Conservation (phyloP, 2,113 vertebrate genomes). For the Himantopus leucocephalus region DNA sequence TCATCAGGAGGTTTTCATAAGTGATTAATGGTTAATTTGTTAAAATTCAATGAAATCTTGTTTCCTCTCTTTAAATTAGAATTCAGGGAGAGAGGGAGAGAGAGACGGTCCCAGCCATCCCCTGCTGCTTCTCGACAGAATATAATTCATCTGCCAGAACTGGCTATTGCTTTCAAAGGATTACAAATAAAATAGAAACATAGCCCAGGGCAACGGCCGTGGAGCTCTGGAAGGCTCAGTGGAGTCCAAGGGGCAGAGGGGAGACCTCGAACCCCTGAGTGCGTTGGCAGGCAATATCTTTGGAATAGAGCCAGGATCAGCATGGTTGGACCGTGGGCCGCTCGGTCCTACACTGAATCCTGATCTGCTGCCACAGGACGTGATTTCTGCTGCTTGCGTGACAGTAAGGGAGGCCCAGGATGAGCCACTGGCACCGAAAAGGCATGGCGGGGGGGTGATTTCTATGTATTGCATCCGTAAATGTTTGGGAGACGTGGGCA, state of each 20-base stretch:
- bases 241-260: conserved; percentile 11
- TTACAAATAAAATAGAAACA: conserved; percentile 62
- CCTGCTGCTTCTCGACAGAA: conserved; percentile 58
- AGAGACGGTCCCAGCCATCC: conserved; percentile 37
- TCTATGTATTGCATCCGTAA: rapidly evolving
- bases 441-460: not conserved
- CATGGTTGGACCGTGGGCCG: not conserved
- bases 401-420: not conserved
- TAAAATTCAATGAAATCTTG: conserved; percentile 70
- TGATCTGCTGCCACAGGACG: not conserved
- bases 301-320: not conserved
- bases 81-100: conserved; percentile 38
- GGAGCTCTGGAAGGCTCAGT: conserved; percentile 21
- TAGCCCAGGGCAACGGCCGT: not conserved
- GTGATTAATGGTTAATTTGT: conserved; percentile 68
- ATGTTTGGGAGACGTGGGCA: not conserved
- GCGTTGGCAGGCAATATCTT: not conserved
- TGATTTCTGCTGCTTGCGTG: not conserved
- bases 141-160: conserved; percentile 62
- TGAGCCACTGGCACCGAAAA: not conserved
- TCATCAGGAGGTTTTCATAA: conserved; percentile 67
- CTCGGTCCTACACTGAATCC: not conserved
- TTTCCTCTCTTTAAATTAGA: conserved; percentile 66
- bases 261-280: not conserved
- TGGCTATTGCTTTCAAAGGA: conserved; percentile 57